Base-by-base conservation (phyloP, 2,888 invertebrate species). In the Nymphalis c-album region DNA sequence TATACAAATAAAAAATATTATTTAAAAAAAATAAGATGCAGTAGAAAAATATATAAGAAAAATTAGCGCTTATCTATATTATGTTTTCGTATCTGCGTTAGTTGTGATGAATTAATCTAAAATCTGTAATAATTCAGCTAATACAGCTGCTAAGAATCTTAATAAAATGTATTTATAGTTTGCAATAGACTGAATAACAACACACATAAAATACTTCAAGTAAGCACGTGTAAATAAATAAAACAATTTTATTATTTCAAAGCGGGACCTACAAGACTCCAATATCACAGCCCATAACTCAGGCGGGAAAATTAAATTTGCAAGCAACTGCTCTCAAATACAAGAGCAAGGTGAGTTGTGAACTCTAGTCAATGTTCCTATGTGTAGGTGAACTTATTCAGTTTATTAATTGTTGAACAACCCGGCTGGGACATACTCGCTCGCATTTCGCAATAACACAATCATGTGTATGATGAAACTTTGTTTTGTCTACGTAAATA, bases 241-340 rank as follows among this genome's bases (percentile, higher is more conserved):
- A 60, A 60, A 1, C 17, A 45, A 60, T 60, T 60, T 60, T 47
- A 60, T 48, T 60, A 60, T 60, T 59, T 64, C 47, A 59, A 60
- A 45, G 46, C 53, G 31, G 31, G 60, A 18, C 57, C 62, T 26
- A 63, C 60, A 46, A 17, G 67, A 63, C 63, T 72, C 74, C 76
- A 78, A 79, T 80, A 79, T 75, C 71, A 73, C 66, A 66, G 71
- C 73, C 72, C 74, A 74, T 78, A 81, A 79, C 75, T 78, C 76
- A 75, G 63, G 48, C 73, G 63, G 63, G 72, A 68, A 77, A 79
- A 78, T 82, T 79, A 75, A 78, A 80, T 82, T 80, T 77, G 76
- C 76, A 78, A 74, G 75, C 74, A 70, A 74, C 67, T 72, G 71
- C 74, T 73, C 73, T 74, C 77, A 74, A 77, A 77, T 74, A 71